Percentiles rank a stretch among this genome's conserved stretches.
Evolutionary conservation across 1,140 invertebrate species (phyloP).

Genomic region (Nixonia krombeini): DNA sequence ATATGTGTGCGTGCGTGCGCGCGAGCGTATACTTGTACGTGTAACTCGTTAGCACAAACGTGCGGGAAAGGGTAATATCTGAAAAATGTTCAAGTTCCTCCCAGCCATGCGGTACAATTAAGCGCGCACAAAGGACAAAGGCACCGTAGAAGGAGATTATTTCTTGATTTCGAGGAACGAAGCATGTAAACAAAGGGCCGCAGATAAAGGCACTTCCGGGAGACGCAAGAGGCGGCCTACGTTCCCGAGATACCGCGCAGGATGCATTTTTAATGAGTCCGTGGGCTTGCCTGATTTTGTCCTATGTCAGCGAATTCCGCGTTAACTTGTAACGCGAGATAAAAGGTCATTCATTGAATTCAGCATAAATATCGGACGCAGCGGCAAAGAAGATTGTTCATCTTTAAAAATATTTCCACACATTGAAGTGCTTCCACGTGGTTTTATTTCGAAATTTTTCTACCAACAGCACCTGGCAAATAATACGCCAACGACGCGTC

Average conservation of each 20-base stretch:
- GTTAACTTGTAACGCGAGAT: slow-evolving; percentile 12
- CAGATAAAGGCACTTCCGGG: slow-evolving; percentile 45
- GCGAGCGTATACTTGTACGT: too few relatives aligned
- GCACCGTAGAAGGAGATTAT: slow-evolving; percentile 33
- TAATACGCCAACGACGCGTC: too few relatives aligned
- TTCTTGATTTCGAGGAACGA: slow-evolving; percentile 46
- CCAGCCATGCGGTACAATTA: slow-evolving; percentile 2
- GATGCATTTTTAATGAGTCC: slow-evolving; percentile 39
- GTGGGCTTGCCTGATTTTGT: slow-evolving; percentile 14
- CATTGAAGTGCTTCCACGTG: too few relatives aligned
- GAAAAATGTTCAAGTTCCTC: slow-evolving; percentile 3
- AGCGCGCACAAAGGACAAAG: slow-evolving; percentile 19
- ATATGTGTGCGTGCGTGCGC: too few relatives aligned
- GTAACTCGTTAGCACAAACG: too few relatives aligned
- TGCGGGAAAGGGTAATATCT: too few relatives aligned
- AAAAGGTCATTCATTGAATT: slow-evolving; percentile 6
- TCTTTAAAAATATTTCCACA: too few relatives aligned
- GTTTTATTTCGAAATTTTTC: too few relatives aligned
- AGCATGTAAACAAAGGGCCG: slow-evolving; percentile 40
- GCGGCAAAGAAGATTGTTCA: too few relatives aligned
- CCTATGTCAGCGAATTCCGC: slow-evolving; percentile 19
- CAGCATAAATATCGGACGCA: background rate
- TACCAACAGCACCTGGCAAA: too few relatives aligned
- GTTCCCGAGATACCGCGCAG: slow-evolving; percentile 32
- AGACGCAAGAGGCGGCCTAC: slow-evolving; percentile 36